Percentiles rank a stretch among this genome's conserved stretches.
phyloP scores from a whole-genome alignment of 2,113 vertebrate genomes.

The Gobiocypris rarus region DNA sequence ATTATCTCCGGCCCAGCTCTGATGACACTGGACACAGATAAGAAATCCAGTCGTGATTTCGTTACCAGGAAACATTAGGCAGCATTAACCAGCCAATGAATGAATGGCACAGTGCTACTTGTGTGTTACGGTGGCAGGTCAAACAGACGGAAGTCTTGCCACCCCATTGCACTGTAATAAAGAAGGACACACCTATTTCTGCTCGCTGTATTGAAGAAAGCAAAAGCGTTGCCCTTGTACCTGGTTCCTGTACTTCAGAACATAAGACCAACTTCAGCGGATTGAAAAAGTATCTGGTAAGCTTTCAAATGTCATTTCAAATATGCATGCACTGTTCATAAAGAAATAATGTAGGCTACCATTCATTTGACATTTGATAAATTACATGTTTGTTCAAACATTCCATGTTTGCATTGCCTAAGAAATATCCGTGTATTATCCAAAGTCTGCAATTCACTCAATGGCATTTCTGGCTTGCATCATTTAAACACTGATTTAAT shows the following conservation, averaged over 20 bases:
- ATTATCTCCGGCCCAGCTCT: slow-evolving; percentile 27
- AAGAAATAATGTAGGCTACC: neutral
- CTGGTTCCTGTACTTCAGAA: slow-evolving; percentile 8
- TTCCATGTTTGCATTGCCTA: neutral
- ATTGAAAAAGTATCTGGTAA: slow-evolving; percentile 11
- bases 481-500: neutral
- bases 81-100: slow-evolving; percentile 10
- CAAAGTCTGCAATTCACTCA: slow-evolving; percentile 2
- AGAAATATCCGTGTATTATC: slow-evolving; percentile 4
- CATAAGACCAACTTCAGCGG: neutral
- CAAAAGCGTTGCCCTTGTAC: slow-evolving; percentile 4
- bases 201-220: neutral
- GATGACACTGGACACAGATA: slow-evolving; percentile 23
- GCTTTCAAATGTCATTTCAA: neutral
- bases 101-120: neutral
- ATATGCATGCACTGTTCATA: neutral
- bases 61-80: neutral
- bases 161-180: slow-evolving; percentile 5
- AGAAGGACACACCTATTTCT: slow-evolving; percentile 19
- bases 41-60: slow-evolving; percentile 9
- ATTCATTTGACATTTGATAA: neutral
- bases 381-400: slow-evolving; percentile 6
- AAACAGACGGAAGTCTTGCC: slow-evolving; percentile 11
- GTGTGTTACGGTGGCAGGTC: neutral
- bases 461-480: neutral